A percentile compares a stretch with the other conserved stretches of the same genome.
phyloP scores from a whole-genome alignment of 2,797 vertebrate species.

The Clarias platycephalus region DNA sequence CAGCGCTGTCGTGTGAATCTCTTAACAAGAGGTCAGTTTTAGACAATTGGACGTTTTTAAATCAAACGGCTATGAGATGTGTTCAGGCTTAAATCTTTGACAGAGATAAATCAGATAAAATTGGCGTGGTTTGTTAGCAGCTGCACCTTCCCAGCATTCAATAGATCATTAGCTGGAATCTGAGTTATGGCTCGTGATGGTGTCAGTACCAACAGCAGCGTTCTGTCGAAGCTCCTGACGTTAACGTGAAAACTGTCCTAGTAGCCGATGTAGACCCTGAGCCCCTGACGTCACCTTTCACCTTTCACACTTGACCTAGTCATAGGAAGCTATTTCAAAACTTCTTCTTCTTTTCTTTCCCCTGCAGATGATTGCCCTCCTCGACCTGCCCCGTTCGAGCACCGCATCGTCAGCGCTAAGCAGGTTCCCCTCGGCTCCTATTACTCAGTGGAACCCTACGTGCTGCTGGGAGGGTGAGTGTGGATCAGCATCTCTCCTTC shows the following conservation, averaged over 20 bases:
- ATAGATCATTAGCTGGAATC: not conserved
- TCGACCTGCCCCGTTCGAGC: conserved; percentile 81
- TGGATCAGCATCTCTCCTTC: not conserved
- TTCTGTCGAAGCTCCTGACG: conserved; percentile 18
- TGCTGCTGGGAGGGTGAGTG: conserved; percentile 84
- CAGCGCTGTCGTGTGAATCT: not conserved
- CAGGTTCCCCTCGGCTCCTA: conserved; percentile 69
- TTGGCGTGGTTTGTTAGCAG: conserved; percentile 15
- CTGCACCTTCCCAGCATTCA: conserved; percentile 1
- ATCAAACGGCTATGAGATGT: not conserved
- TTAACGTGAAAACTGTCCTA: conserved; percentile 27
- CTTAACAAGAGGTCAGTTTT: not conserved
- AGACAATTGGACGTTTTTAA: not conserved
- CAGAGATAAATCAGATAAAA: conserved; percentile 8
- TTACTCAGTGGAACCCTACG: conserved; percentile 73
- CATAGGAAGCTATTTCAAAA: not conserved
- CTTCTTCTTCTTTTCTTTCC: conserved; percentile 8
- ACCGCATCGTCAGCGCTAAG: conserved; percentile 80
- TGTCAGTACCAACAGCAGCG: not conserved
- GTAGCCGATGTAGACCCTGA: not conserved
- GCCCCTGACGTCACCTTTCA: not conserved
- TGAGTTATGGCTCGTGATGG: not conserved
- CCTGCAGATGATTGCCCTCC: conserved; percentile 81
- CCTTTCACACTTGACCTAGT: not conserved
- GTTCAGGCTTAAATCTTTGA: not conserved